These are phyloP conservation scores for Ephialtes manifestator DNA, from an alignment of 2,888 invertebrate genomes.

Conservation along the genomic window DNA sequence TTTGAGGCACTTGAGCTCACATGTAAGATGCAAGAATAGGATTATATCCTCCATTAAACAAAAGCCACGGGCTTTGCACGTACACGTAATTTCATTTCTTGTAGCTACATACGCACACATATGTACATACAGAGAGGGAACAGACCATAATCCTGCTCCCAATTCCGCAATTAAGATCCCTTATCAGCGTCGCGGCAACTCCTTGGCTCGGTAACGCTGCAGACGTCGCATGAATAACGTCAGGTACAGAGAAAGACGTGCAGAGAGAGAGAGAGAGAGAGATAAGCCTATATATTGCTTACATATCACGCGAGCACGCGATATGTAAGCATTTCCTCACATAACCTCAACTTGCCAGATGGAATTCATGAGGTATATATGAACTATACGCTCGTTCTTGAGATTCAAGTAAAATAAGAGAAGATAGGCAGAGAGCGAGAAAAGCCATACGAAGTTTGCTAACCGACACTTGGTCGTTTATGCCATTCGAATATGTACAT, in stretches of 20 bases:
- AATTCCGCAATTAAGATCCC: slow-evolving; percentile 53
- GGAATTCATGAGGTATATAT: background rate
- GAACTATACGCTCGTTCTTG: background rate
- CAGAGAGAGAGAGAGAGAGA: background rate
- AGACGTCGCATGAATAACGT: slow-evolving; percentile 50
- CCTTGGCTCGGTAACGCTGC: slow-evolving; percentile 1
- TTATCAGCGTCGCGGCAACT: slow-evolving; percentile 32
- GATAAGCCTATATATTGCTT: slow-evolving; percentile 22
- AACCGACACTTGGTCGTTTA: background rate
- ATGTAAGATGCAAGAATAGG: background rate
- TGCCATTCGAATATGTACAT: background rate
- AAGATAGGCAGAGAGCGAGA: background rate
- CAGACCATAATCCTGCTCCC: background rate
- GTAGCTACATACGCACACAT: background rate
- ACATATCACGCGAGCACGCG: slow-evolving; percentile 17
- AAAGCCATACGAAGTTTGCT: background rate
- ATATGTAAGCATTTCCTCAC: slow-evolving; percentile 13
- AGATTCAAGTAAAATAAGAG: background rate
- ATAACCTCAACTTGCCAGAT: slow-evolving; percentile 22
- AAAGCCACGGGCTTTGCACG: slow-evolving; percentile 1
- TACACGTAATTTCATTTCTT: slow-evolving; percentile 5
- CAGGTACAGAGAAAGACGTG: slow-evolving; percentile 18
- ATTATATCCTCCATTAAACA: slow-evolving; percentile 3
- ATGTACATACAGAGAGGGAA: background rate
- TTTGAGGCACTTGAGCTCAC: background rate